Conservation (phyloP, 1,140 invertebrate genomes). For the Drosophila sulfurigaster region DNA sequence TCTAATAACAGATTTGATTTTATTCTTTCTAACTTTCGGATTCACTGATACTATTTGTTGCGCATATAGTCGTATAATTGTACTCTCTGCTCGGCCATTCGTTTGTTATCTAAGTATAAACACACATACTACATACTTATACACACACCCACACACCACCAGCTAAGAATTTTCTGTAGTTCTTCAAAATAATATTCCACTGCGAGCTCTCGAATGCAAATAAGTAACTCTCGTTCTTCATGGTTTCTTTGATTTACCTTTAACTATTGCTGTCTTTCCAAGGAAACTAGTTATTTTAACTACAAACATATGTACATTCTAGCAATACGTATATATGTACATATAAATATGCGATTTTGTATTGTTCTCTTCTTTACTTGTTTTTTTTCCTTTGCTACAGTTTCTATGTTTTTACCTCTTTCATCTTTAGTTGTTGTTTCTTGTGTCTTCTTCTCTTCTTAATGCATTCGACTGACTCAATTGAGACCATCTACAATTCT, state of each 20-base stretch:
- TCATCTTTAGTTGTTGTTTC: constrained; percentile 26
- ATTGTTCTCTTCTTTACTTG: constrained; percentile 28
- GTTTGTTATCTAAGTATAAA: constrained; percentile 30
- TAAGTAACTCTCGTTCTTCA: constrained; percentile 2
- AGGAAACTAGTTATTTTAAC: constrained; percentile 31
- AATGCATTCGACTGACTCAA: constrained; percentile 13
- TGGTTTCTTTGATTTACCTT: constrained; percentile 41
- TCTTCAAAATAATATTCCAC: constrained; percentile 34
- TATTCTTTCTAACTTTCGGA: constrained; percentile 16
- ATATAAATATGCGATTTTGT: constrained; percentile 53
- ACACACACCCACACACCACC: constrained; percentile 29
- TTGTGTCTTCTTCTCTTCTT: background rate
- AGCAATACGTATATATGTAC: constrained; percentile 49
- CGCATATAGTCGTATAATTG: constrained; percentile 44
- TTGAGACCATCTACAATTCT: constrained; percentile 4
- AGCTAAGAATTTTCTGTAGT: constrained; percentile 47
- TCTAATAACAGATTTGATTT: constrained; percentile 4
- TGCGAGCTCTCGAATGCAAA: constrained; percentile 33
- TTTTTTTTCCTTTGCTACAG: constrained; percentile 58
- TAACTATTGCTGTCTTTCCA: constrained; percentile 62
- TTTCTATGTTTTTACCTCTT: constrained; percentile 46
- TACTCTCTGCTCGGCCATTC: constrained; percentile 61
- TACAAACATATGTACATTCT: constrained; percentile 32
- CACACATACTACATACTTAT: constrained; percentile 15
- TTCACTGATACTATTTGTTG: constrained; percentile 49